Percentiles rank a stretch among this genome's conserved stretches.
Evolutionary conservation across 2,797 vertebrate genomes (phyloP).

Genomic region (Mormyrus proboscirostris): DNA sequence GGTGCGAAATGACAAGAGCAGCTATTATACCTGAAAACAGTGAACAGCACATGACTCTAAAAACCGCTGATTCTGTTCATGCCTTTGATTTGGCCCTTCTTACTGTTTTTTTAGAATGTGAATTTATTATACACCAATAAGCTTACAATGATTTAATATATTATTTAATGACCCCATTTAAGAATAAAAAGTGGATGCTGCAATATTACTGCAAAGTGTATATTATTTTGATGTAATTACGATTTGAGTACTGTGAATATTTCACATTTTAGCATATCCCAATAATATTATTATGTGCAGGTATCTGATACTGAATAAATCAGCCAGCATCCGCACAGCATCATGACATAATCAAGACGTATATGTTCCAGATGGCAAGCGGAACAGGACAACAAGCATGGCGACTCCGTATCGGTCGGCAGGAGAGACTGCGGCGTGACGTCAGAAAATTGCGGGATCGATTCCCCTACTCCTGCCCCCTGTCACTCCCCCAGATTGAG

Average conservation of each 20-base stretch:
- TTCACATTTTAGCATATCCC: not conserved
- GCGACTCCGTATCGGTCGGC: not conserved
- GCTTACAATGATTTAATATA: not conserved
- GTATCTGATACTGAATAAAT: not conserved
- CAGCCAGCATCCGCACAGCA: not conserved
- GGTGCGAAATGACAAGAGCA: not conserved
- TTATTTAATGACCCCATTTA: not conserved
- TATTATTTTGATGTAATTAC: not conserved
- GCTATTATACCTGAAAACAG: not conserved
- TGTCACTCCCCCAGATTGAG: slow-evolving; percentile 17
- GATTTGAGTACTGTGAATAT: not conserved
- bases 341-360: not conserved
- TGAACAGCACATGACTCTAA: not conserved
- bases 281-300: not conserved
- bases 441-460: slow-evolving; percentile 32
- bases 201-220: not conserved
- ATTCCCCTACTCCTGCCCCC: slow-evolving; percentile 21
- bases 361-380: not conserved
- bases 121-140: not conserved
- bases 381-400: not conserved
- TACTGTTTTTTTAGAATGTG: not conserved
- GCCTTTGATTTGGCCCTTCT: not conserved
- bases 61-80: not conserved
- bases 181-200: not conserved
- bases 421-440: slow-evolving; percentile 18